A percentile compares a stretch with the other conserved stretches of the same genome.
These are phyloP conservation scores for Drosophila setosimentum DNA, from an alignment of 2,888 invertebrate species.

Conservation along the genomic window DNA sequence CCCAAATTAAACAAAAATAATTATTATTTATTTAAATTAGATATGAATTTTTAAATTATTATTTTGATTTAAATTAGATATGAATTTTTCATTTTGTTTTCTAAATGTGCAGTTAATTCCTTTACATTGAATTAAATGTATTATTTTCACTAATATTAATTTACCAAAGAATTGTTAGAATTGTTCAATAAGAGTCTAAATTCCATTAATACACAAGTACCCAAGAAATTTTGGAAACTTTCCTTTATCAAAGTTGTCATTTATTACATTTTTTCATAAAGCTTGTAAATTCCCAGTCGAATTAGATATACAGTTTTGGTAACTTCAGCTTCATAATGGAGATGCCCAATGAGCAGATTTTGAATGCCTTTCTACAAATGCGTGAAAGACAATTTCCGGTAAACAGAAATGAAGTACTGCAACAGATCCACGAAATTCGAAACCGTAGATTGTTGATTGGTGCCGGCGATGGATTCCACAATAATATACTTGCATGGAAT, in stretches of 20 bases:
- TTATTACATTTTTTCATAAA: neutral
- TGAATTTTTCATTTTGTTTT: neutral
- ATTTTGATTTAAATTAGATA: neutral
- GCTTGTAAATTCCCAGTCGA: slow-evolving; percentile 8
- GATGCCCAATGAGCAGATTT: slow-evolving; percentile 26
- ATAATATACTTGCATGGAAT: slow-evolving; percentile 4
- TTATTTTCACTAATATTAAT: too few relatives aligned
- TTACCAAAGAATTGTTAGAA: too few relatives aligned
- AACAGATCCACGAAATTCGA: neutral
- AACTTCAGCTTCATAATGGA: slow-evolving; percentile 27
- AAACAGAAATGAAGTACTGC: neutral
- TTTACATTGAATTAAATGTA: neutral
- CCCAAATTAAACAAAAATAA: neutral
- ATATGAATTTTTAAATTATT: neutral
- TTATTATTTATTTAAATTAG: neutral
- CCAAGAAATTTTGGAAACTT: neutral
- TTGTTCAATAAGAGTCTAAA: too few relatives aligned
- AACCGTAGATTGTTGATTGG: slow-evolving; percentile 7
- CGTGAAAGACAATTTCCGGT: neutral
- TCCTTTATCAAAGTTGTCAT: slow-evolving; percentile 1
- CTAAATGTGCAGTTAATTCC: neutral
- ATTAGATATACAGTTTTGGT: neutral
- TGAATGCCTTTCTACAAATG: slow-evolving; percentile 18
- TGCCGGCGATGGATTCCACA: slow-evolving; percentile 52
- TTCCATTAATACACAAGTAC: neutral